phyloP scores from a whole-genome alignment of 2,113 vertebrate genomes.

The Bufo gargarizans region DNA sequence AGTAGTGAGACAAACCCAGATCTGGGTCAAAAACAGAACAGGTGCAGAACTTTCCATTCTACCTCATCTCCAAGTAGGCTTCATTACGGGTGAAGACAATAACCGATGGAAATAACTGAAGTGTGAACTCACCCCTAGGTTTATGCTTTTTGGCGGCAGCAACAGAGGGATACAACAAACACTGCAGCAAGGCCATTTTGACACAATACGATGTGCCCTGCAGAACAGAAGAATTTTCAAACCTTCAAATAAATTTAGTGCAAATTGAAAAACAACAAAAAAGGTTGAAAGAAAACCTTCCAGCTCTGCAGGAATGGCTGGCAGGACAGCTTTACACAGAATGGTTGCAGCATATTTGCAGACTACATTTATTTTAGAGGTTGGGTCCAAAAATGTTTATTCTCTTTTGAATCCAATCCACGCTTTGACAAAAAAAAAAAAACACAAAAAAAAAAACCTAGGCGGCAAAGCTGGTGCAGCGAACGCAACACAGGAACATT shows the following conservation, averaged over 20 bases:
- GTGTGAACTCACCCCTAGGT: background rate
- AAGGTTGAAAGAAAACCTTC: background rate
- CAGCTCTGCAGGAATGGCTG: constrained; percentile 15
- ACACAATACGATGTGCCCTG: background rate
- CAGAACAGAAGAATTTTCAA: background rate
- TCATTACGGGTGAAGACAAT: no score
- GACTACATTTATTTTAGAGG: background rate
- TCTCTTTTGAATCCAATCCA: background rate
- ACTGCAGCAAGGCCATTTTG: background rate
- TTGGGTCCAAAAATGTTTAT: background rate
- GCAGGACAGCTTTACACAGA: background rate
- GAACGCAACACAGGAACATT: background rate
- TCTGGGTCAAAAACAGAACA: no score
- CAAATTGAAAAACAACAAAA: constrained; percentile 35
- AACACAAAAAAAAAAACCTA: background rate
- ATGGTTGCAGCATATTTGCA: background rate
- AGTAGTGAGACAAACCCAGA: no score
- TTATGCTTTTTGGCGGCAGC: constrained; percentile 20
- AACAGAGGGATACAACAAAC: background rate
- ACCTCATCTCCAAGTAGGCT: no score
- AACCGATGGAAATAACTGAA: no score
- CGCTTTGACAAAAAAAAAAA: background rate
- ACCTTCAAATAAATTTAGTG: constrained; percentile 45
- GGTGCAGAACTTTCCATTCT: no score
- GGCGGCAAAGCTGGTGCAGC: background rate